Evolutionary conservation across 2,888 invertebrate genomes (phyloP).

Genomic region (Noctua janthina): DNA sequence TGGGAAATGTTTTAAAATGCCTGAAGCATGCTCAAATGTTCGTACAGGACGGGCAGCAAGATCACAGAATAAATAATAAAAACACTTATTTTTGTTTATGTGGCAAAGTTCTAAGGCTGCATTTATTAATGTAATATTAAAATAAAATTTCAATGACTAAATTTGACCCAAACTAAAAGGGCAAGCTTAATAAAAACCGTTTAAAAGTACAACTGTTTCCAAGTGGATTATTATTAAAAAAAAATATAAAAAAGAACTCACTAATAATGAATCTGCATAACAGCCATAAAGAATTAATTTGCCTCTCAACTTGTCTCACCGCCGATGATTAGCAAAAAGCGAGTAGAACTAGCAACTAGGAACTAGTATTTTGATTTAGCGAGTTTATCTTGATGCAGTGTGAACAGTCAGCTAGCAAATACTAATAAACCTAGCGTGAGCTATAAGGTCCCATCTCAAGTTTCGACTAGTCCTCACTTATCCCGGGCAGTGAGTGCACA

Average conservation of each 20-base stretch:
- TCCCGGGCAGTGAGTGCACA: too few species aligned
- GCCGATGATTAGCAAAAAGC: neutral
- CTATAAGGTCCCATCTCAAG: too few species aligned
- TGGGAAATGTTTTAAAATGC: neutral
- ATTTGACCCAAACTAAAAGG: neutral
- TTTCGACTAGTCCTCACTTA: too few species aligned
- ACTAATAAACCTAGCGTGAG: too few species aligned
- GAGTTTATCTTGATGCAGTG: neutral
- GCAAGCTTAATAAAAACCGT: neutral
- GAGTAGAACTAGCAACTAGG: neutral
- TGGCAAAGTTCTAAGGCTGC: neutral
- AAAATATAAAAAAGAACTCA: neutral
- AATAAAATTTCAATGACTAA: neutral
- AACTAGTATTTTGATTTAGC: neutral
- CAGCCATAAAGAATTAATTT: neutral
- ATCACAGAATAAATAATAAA: neutral
- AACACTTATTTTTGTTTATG: neutral
- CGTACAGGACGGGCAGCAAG: neutral
- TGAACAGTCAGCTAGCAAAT: neutral
- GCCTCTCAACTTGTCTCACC: neutral
- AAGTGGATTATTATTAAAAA: neutral
- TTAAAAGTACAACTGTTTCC: neutral
- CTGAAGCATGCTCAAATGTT: neutral
- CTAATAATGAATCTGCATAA: neutral
- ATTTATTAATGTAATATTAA: neutral